Evolutionary conservation across 2,888 invertebrate species (phyloP), one percentile per base, ranked within the genome.

Genomic region (Stenchaetothrips biformis): DNA sequence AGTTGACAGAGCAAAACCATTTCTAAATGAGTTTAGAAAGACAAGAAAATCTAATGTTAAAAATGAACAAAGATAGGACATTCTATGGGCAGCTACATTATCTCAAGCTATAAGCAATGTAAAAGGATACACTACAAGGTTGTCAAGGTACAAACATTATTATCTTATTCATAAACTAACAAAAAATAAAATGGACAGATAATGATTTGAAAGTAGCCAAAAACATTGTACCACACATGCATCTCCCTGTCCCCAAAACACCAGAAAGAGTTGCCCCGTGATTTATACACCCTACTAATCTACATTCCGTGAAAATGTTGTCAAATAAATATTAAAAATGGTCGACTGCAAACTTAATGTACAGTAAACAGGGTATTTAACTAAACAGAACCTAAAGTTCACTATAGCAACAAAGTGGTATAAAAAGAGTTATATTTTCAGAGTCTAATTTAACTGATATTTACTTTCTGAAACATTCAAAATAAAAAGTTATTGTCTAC

Each of bases 391-490:
- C 0, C 13, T 53, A 11, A 11, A 53, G 13, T 53, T 53, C 53
- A 13, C 53, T 53, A 7, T 18, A 53, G 13, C 18, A 53, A 53
- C 37, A 37, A 4, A 37, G 37, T 37, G 37, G 37, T 37, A 37
- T 11, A 53, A 13, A 53, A 53, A 18, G 53, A 53, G 6, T 53
- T 11, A 0, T 13, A 53, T n/a, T n/a, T n/a, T n/a, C n/a, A 13
- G 6, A 53, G 4, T 53, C 16, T 53, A 53, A 53, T 4, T 53
- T 37, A 37, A 53, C 53, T 53, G 13, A 53, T 37, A 37, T 37
- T 37, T 37, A 37, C 4, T 78, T 78, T 80, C 18, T 47, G 48
- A 78, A 78, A 80, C 78, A 79, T 21, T 78, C 48, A 79, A 79
- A 48, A 48, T 48, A 78, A 80, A 25, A 27, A n/a, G 47, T 49